Base-by-base conservation (phyloP, 2,113 vertebrate genomes). In the Dromaius novaehollandiae region DNA sequence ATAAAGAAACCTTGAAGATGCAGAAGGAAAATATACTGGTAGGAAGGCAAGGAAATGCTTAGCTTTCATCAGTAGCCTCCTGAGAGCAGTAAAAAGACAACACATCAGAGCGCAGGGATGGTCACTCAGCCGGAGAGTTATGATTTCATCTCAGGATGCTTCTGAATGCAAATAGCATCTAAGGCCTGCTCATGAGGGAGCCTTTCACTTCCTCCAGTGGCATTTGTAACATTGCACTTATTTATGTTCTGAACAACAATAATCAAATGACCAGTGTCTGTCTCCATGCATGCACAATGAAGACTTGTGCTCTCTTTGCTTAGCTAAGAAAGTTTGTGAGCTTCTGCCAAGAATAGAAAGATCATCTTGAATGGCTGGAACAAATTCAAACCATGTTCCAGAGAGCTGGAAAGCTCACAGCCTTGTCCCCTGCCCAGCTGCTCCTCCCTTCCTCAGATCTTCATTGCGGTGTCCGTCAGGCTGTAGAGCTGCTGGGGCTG, bases 331-430 rank as follows among this genome's bases (percentile, higher is more conserved):
- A 78, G 60, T 94, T 95, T 40, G 74, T 95, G 94, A 96, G 93
- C 61, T 92, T 86, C 92, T 94, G 96, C 97, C 97, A 97, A 96
- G 85, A 93, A 95, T 77, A n/a, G 61, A 93, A 97, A 91, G 97
- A 96, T 53, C 85, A 90, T 91, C 95, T 95, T 96, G 96, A 97
- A 96, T 93, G 89, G 89, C 89, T 96, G 97, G 96, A 97, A 95
- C 64, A 83, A 96, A 93, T 95, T 96, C 97, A 97, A 96, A 56
- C 82, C 85, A 84, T 83, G 96, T 91, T 95, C 91, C 89, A 96
- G 79, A 82, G 89, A 95, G 82, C 69, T 90, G 89, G 89, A 96
- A 97, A 66, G 76, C 87, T 96, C 64, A 44, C 82, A 91, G 94
- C 22, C 95, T 88, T 91, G 87, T 93, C 95, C 88, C 83, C 73